Evolutionary conservation across 1,140 invertebrate genomes (phyloP), one percentile per base, ranked within the genome.

Genomic region (Drosophila grimshawi): DNA sequence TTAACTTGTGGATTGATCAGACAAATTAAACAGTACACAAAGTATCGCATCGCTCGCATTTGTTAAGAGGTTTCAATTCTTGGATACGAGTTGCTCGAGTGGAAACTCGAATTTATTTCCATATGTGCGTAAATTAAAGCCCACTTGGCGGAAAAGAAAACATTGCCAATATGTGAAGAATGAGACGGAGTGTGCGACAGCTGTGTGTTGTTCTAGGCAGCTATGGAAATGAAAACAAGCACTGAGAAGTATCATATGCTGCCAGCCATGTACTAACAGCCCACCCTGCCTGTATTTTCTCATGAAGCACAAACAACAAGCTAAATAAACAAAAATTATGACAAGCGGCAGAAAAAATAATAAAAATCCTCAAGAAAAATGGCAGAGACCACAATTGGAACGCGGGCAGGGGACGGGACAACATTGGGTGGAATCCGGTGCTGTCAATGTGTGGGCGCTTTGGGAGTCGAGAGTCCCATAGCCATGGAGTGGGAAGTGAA

Each of bases 261-360:
- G 29, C 4, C 4, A 11, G 29, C 5, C 29, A 64, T 33, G 30
- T 41, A 11, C 2, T 10, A 7, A 19, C 32, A 48, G 43, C 41
- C 46, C 62, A 64, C 37, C 60, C 80, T 68, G 46, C 62, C 62
- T 55, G 69, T 77, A 55, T 86, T 86, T 76, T 86, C 70, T 78
- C 51, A 70, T 59, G 80, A 82, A 81, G 57, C 71, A 79, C 78
- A 80, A 81, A 62, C 67, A 69, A 78, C 45, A 70, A 81, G 68
- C 81, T 88, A 88, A 86, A 77, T 86, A 88, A 86, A 86, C 83
- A 89, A 89, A 89, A 88, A 88, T 78, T 88, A 88, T 88, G 83
- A 83, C 83, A 80, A 80, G 56, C 80, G 52, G 53, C 51, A 55
- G 52, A 67, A 75, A 74, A 55, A 51, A 85, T 66, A 74, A 88